These are phyloP conservation scores for Phalacrocorax carbo DNA, from an alignment of 2,113 vertebrate genomes.

Conservation along the genomic window DNA sequence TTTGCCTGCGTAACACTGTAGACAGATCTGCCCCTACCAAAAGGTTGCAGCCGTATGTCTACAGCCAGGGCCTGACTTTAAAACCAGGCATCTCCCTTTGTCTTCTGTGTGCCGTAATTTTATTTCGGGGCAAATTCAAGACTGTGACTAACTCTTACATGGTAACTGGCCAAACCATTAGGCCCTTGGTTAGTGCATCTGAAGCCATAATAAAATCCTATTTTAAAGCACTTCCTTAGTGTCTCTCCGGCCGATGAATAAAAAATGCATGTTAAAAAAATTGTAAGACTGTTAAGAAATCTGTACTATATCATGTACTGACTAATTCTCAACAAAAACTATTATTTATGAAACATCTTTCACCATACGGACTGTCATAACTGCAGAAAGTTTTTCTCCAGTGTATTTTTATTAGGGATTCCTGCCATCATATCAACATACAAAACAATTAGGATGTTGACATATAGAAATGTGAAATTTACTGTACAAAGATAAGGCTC, in stretches of 20 bases:
- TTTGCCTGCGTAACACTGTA: background rate
- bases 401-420: slow-evolving; percentile 84
- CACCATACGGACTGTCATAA: slow-evolving; percentile 15
- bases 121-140: background rate
- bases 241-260: background rate
- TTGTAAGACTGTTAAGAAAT: background rate
- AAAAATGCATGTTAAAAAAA: background rate
- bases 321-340: background rate
- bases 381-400: slow-evolving; percentile 67
- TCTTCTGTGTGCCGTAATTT: background rate
- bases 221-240: background rate
- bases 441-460: slow-evolving; percentile 93
- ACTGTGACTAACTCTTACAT: background rate
- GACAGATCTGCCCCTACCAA: background rate
- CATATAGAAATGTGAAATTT: slow-evolving; percentile 95
- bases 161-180: background rate
- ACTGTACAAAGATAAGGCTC: slow-evolving; percentile 98
- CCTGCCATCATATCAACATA: slow-evolving; percentile 96
- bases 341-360: background rate
- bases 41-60: background rate
- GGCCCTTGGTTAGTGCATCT: background rate
- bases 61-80: background rate
- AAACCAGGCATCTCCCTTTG: background rate
- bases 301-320: background rate
- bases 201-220: background rate